Evolutionary conservation across 1,140 invertebrate species (phyloP).

Genomic region (Chymomyza costata): DNA sequence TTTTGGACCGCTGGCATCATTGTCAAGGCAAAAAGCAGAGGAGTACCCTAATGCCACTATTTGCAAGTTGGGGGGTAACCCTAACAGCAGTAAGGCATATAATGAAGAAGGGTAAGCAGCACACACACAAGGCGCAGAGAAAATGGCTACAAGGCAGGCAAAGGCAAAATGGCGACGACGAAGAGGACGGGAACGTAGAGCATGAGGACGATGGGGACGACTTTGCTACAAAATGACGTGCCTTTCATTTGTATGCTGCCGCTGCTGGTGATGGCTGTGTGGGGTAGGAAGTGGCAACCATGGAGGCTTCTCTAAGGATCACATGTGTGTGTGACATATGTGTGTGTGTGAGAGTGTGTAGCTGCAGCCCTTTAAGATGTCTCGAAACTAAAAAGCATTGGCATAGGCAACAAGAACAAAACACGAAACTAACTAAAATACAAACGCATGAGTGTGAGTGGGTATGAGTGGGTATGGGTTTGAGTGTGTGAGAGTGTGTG

Average conservation of each 20-base stretch:
- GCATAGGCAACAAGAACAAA: no score
- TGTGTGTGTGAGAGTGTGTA: no score
- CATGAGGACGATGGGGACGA: not conserved
- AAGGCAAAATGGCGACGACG: conserved; percentile 1
- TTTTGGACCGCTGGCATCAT: no score
- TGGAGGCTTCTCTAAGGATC: no score
- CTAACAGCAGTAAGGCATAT: conserved; percentile 41
- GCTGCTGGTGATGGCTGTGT: conserved; percentile 51
- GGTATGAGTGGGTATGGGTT: conserved; percentile 9
- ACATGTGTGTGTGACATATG: conserved; percentile 29
- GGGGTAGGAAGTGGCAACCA: not conserved
- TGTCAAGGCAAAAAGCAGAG: no score
- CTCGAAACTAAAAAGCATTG: conserved; percentile 63
- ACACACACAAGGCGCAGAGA: not conserved
- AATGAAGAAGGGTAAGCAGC: conserved; percentile 57
- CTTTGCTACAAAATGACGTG: conserved; percentile 53
- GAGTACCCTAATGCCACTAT: no score
- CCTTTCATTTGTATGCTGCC: conserved; percentile 64
- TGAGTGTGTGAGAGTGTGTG: conserved; percentile 19
- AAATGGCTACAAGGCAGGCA: not conserved
- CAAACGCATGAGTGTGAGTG: conserved; percentile 13
- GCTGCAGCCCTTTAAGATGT: conserved; percentile 67
- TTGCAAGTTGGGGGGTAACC: no score
- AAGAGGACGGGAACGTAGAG: conserved; percentile 1
- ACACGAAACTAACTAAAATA: conserved; percentile 69